Percentiles rank a stretch among this genome's conserved stretches.
phyloP scores from a whole-genome alignment of 2,113 vertebrate genomes.

The Pollimyrus isidori region DNA sequence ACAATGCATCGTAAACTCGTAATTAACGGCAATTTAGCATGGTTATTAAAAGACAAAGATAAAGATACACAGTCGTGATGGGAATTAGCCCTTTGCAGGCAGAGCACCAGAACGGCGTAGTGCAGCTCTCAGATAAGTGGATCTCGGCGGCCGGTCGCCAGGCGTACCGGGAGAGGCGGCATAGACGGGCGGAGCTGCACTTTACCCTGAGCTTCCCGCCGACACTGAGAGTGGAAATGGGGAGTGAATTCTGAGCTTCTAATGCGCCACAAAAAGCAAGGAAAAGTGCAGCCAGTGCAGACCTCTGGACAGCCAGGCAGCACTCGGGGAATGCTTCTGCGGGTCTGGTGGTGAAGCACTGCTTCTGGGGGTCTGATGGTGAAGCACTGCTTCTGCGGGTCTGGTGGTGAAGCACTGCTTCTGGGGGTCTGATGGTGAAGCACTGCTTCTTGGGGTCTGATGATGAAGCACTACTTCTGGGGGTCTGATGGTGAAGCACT shows the following conservation, averaged over 20 bases:
- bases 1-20: conserved; percentile 17
- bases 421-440: neutral
- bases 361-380: too few relatives aligned
- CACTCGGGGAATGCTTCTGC: neutral
- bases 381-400: too few relatives aligned
- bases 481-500: neutral
- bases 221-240: conserved; percentile 35
- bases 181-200: conserved; percentile 32
- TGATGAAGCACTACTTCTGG: neutral
- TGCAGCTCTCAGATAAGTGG: conserved; percentile 32
- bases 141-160: conserved; percentile 39
- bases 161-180: conserved; percentile 29
- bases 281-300: conserved; percentile 28
- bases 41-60: conserved; percentile 30
- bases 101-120: conserved; percentile 32
- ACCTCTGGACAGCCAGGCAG: conserved; percentile 14
- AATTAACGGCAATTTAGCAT: conserved; percentile 29
- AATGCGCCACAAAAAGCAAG: neutral
- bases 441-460: neutral
- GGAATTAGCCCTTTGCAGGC: conserved; percentile 20
- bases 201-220: conserved; percentile 30
- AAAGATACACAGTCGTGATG: neutral
- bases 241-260: conserved; percentile 42
- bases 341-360: too few relatives aligned
- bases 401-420: too few relatives aligned